Percentiles rank a stretch among this genome's conserved stretches.
phyloP scores from a whole-genome alignment of 2,113 vertebrate species.

The Lasiurus borealis region DNA sequence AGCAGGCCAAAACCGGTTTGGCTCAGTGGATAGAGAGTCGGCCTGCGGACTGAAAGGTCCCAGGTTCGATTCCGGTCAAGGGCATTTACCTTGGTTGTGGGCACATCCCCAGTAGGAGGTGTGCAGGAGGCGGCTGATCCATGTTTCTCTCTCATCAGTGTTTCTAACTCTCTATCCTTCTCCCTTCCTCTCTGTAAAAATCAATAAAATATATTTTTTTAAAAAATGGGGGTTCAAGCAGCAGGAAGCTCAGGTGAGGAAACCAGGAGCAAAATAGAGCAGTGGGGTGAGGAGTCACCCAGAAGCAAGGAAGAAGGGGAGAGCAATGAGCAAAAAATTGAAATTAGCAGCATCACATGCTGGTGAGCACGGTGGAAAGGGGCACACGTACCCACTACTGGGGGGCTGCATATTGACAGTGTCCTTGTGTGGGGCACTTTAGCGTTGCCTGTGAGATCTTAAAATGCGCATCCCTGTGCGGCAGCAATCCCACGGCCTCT shows the following conservation, averaged over 20 bases:
- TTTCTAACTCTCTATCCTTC: too few relatives aligned
- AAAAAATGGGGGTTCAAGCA: background rate
- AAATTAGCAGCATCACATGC: background rate
- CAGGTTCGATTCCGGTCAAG: too few relatives aligned
- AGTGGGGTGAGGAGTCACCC: background rate
- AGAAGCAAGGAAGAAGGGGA: background rate
- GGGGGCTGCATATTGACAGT: rapidly evolving
- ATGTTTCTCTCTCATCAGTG: too few relatives aligned
- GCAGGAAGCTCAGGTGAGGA: background rate
- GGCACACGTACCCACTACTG: rapidly evolving
- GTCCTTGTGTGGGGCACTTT: background rate
- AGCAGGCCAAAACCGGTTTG: too few relatives aligned
- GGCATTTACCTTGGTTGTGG: too few relatives aligned
- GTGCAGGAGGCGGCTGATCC: too few relatives aligned
- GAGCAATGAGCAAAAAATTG: background rate
- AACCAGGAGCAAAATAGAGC: background rate
- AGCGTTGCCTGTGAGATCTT: background rate
- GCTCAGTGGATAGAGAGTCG: too few relatives aligned
- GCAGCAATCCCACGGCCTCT: background rate
- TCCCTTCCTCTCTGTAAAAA: too few relatives aligned
- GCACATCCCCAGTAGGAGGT: too few relatives aligned
- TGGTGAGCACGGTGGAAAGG: background rate
- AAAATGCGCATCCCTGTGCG: background rate
- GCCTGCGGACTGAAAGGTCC: too few relatives aligned
- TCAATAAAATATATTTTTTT: too few relatives aligned